phyloP scores from a whole-genome alignment of 2,888 invertebrate species.

The Neocrepidodera transversa region DNA sequence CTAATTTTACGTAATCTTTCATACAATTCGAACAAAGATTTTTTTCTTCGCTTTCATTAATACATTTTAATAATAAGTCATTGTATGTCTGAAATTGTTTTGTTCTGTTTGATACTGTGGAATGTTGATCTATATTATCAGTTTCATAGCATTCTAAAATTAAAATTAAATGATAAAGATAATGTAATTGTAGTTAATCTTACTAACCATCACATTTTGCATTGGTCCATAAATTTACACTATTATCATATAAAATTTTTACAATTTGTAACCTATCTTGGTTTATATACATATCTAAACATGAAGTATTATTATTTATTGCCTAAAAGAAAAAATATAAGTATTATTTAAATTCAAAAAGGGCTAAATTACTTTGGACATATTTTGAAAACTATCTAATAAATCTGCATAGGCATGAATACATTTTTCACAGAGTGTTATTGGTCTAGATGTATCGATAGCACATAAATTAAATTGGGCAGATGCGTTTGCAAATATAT shows the following conservation, averaged over 20 bases:
- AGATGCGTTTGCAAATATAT: conserved; percentile 64
- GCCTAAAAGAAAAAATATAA: conserved; percentile 28
- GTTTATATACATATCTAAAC: conserved; percentile 67
- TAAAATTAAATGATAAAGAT: conserved; percentile 2
- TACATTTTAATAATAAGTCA: conserved; percentile 61
- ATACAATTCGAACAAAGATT: conserved; percentile 66
- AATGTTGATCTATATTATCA: conserved; percentile 58
- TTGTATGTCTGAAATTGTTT: conserved; percentile 62
- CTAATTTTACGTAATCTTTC: conserved; percentile 63
- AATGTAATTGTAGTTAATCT: neutral
- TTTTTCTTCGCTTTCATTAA: conserved; percentile 51
- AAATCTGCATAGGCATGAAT: conserved; percentile 64
- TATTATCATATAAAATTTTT: conserved; percentile 65
- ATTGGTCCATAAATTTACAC: conserved; percentile 66
- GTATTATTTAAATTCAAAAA: conserved; percentile 10
- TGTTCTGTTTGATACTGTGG: conserved; percentile 62
- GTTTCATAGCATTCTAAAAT: conserved; percentile 66
- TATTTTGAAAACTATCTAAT: conserved; percentile 62
- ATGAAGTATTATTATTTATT: conserved; percentile 61
- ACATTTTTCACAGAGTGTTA: conserved; percentile 68
- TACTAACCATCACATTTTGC: conserved; percentile 68
- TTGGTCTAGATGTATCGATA: conserved; percentile 67
- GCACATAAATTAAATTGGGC: conserved; percentile 69
- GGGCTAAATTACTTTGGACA: conserved; percentile 56
- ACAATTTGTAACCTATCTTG: conserved; percentile 70